Percentiles rank a stretch among this genome's conserved stretches.
Evolutionary conservation across 92 coral and sea anemone genomes (phyloP).

Genomic region (Phenganax marumi): DNA sequence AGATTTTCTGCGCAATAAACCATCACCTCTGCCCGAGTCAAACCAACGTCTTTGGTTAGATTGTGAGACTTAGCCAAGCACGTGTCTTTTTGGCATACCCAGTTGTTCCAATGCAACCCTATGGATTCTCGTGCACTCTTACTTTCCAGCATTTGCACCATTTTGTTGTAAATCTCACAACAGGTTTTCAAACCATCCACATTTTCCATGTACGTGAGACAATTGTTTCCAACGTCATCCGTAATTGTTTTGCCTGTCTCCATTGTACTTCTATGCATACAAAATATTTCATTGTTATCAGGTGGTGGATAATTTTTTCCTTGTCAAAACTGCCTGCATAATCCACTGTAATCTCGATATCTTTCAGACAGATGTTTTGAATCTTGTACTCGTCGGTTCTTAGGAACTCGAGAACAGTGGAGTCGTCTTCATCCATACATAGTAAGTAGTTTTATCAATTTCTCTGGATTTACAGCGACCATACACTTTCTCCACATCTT

Average conservation of each 20-base stretch:
- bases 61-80: not conserved
- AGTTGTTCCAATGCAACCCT: slow-evolving; percentile 3
- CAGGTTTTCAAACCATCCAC: not conserved
- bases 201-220: not conserved
- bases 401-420: slow-evolving; percentile 39
- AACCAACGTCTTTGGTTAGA: not conserved
- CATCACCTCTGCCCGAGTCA: not conserved
- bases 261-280: slow-evolving; percentile 29
- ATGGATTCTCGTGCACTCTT: not conserved
- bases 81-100: not conserved
- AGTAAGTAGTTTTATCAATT: slow-evolving; percentile 4
- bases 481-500: slow-evolving; percentile 32
- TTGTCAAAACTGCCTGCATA: slow-evolving; percentile 55
- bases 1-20: not conserved
- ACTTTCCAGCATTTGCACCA: slow-evolving; percentile 22
- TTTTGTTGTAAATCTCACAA: slow-evolving; percentile 9
- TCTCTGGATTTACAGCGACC: slow-evolving; percentile 16
- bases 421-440: slow-evolving; percentile 50
- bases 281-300: slow-evolving; percentile 24
- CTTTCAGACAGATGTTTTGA: slow-evolving; percentile 44
- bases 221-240: not conserved
- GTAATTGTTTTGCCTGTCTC: slow-evolving; percentile 36
- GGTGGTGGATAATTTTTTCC: slow-evolving; percentile 34
- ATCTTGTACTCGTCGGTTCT: slow-evolving; percentile 48
- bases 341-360: slow-evolving; percentile 47